Evolutionary conservation across 1,140 invertebrate genomes (phyloP).

Genomic region (Probaryconus sp.): DNA sequence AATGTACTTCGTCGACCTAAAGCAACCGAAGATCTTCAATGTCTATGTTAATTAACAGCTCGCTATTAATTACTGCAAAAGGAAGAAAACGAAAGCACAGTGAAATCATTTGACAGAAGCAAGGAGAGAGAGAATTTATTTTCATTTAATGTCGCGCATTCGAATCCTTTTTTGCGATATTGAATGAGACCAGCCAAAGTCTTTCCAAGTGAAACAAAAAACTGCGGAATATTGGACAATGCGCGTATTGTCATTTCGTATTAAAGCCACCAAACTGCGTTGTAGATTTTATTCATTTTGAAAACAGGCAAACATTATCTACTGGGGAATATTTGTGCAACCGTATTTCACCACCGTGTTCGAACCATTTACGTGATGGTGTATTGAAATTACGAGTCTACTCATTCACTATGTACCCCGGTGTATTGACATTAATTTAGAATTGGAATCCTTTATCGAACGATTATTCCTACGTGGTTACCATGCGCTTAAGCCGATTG

Average conservation of each 20-base stretch:
- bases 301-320: constrained; percentile 14
- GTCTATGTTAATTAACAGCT: no score
- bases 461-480: constrained; percentile 44
- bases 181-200: no score
- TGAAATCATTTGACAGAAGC: no score
- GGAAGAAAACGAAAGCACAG: no score
- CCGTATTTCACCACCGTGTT: constrained; percentile 15
- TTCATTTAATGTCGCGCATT: no score
- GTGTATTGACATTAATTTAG: constrained; percentile 59
- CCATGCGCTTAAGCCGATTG: constrained; percentile 42
- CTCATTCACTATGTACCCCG: constrained; percentile 61
- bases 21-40: no score
- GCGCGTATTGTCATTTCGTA: constrained; percentile 5
- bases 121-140: no score
- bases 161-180: no score
- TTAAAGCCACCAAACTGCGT: constrained; percentile 2
- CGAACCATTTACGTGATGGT: constrained; percentile 24
- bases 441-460: constrained; percentile 57
- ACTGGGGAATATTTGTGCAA: constrained; percentile 16
- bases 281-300: constrained; percentile 21
- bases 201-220: no score
- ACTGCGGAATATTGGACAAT: background rate
- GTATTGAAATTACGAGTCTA: constrained; percentile 37
- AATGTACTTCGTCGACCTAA: no score
- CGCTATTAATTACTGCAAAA: no score